These are phyloP conservation scores for Apamea monoglypha DNA, from an alignment of 2,888 invertebrate species.

Conservation along the genomic window DNA sequence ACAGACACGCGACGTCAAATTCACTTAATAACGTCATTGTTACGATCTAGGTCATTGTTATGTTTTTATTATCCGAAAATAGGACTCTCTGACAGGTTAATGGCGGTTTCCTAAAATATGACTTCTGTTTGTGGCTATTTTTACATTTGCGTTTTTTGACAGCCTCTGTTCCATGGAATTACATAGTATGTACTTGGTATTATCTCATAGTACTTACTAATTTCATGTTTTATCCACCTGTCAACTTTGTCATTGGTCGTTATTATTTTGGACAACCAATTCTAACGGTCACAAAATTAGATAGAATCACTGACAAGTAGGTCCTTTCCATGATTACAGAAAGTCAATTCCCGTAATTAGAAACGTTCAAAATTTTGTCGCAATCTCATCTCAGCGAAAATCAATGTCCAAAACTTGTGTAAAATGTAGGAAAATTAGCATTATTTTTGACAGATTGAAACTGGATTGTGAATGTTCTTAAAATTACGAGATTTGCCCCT, in stretches of 20 bases:
- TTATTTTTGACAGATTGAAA: too few relatives aligned
- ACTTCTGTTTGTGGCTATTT: slow-evolving; percentile 28
- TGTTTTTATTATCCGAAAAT: slow-evolving; percentile 61
- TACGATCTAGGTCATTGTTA: slow-evolving; percentile 64
- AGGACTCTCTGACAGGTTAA: slow-evolving; percentile 63
- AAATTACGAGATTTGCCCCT: too few relatives aligned
- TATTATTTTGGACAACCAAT: slow-evolving; percentile 1
- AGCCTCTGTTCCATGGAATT: not conserved
- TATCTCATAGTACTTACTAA: not conserved
- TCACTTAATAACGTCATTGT: slow-evolving; percentile 68
- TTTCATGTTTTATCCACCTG: not conserved
- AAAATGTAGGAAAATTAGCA: too few relatives aligned
- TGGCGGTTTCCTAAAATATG: slow-evolving; percentile 46
- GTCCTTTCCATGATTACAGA: not conserved
- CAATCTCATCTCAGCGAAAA: too few relatives aligned
- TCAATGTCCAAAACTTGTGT: too few relatives aligned
- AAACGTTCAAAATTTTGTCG: too few relatives aligned
- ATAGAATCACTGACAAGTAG: not conserved
- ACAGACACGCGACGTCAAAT: slow-evolving; percentile 71
- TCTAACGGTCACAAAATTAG: not conserved
- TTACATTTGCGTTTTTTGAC: slow-evolving; percentile 19
- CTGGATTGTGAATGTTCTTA: too few relatives aligned
- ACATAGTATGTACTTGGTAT: not conserved
- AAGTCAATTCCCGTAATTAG: too few relatives aligned
- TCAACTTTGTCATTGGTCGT: not conserved